Base-by-base conservation (phyloP, 2,888 invertebrate genomes). In the Agrochola litura region DNA sequence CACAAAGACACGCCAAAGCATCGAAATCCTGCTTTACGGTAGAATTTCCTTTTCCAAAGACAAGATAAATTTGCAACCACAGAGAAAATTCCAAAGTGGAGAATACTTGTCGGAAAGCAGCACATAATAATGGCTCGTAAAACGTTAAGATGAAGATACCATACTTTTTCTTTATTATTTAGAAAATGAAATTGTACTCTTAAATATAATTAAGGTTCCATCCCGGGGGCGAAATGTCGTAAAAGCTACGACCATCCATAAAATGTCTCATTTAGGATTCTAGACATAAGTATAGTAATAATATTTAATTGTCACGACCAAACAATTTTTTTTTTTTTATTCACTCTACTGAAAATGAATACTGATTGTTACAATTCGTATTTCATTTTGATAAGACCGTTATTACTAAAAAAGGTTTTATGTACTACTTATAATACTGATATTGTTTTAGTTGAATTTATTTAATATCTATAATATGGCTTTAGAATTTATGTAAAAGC, bases 101-200 rank as follows among this genome's bases (percentile, higher is more conserved):
- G 81, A 37, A 76, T 58, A 43, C 58, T 70, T 60, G 81, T 73
- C 61, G 14, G 46, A 67, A 66, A 80, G 22, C 46, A 46, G 25
- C 25, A 65, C 54, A 56, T 49, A 54, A 65, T 49, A 58, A 79
- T 46, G 37, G 6, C 64, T 71, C 61, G 25, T 68, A 82, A 82
- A 76, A 54, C 19, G 43, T 16, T 60, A 72, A 72, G 64, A 66
- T 46, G 41, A 73, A 76, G 54, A 49, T 37, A 25, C 58, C 72
- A 72, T 72, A 76, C 71, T 82, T 83, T 85, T 86, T 74, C 72
- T 49, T 83, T 73, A 83, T 86, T 83, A 86, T 75, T 84, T 79
- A 69, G 69, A 78, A 78, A 84, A 86, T 83, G 58, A 79, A 84
- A 83, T 75, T 78, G 68, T 61, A 58, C 58, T 72, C 65, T 75